A percentile compares a stretch with the other conserved stretches of the same genome.
These are phyloP conservation scores for Drosophila burlai DNA, from an alignment of 1,140 invertebrate genomes.

Conservation along the genomic window DNA sequence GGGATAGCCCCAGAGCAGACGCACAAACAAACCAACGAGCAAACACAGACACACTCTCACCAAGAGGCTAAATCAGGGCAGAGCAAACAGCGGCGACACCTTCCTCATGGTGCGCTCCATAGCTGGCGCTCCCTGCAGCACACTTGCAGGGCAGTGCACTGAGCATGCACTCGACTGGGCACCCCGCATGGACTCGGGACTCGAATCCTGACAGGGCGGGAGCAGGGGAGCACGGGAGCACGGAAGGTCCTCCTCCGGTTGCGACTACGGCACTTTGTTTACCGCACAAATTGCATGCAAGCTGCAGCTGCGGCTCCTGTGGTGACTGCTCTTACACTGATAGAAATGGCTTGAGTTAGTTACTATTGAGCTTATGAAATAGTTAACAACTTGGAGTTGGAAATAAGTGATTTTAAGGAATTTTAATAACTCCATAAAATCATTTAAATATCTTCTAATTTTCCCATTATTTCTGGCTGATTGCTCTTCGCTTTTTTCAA, in stretches of 20 bases:
- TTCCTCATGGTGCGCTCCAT: background rate
- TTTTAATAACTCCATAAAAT: background rate
- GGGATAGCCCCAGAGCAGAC: constrained; percentile 19
- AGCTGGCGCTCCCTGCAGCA: constrained; percentile 4
- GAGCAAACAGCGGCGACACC: constrained; percentile 23
- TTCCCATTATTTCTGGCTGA: background rate
- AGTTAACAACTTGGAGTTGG: background rate
- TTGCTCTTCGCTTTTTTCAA: background rate
- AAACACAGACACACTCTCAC: constrained; percentile 9
- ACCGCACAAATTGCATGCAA: constrained; percentile 63
- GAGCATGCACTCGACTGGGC: constrained; percentile 38
- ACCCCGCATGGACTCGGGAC: constrained; percentile 20
- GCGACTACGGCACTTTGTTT: constrained; percentile 39
- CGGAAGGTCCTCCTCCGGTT: constrained; percentile 1
- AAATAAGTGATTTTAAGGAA: background rate
- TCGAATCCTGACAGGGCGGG: background rate
- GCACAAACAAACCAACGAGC: constrained; percentile 4
- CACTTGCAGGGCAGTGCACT: constrained; percentile 32
- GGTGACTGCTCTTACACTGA: constrained; percentile 26
- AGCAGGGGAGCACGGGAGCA: background rate
- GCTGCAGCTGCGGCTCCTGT: constrained; percentile 42
- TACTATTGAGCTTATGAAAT: background rate
- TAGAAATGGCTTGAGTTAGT: background rate
- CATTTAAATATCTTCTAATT: background rate
- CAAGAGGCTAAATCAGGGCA: constrained; percentile 37